Percentiles rank a stretch among this genome's conserved stretches.
Evolutionary conservation across 2,888 invertebrate genomes (phyloP).

Genomic region (Rhyacophila evoluta): DNA sequence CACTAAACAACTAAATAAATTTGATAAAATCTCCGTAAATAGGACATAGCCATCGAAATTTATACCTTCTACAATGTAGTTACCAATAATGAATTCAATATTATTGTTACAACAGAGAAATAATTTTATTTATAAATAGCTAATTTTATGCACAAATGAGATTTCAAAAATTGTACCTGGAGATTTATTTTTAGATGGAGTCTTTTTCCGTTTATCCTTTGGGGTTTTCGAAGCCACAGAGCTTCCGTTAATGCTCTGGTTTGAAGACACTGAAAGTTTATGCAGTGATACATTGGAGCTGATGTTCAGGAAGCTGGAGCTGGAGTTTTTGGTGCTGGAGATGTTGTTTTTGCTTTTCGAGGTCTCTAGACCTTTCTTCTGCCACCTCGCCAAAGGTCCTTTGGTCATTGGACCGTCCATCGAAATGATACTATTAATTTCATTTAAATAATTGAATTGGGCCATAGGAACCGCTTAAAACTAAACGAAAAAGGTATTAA

Average conservation of each 20-base stretch:
- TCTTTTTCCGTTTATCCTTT: constrained; percentile 75
- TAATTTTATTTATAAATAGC: no score
- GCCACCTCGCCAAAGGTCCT: constrained; percentile 84
- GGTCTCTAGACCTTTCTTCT: constrained; percentile 76
- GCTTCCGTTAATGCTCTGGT: constrained; percentile 70
- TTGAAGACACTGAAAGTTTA: constrained; percentile 72
- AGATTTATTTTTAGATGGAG: constrained; percentile 74
- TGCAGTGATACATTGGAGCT: constrained; percentile 78
- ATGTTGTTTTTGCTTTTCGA: constrained; percentile 62
- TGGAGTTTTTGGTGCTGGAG: constrained; percentile 64
- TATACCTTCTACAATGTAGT: no score
- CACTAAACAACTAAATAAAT: no score
- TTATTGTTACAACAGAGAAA: no score
- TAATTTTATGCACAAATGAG: no score
- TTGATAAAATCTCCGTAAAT: no score
- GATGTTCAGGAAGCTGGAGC: constrained; percentile 66
- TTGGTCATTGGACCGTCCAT: constrained; percentile 85
- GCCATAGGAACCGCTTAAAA: constrained; percentile 69
- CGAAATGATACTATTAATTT: constrained; percentile 80
- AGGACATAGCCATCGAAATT: no score
- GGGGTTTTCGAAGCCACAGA: constrained; percentile 71
- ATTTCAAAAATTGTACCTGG: constrained; percentile 68
- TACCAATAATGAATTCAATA: no score
- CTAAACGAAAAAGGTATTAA: background rate
- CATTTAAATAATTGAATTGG: constrained; percentile 84